Conservation (phyloP, 2,797 vertebrate species). For the Catamblyrhynchus diadema region DNA sequence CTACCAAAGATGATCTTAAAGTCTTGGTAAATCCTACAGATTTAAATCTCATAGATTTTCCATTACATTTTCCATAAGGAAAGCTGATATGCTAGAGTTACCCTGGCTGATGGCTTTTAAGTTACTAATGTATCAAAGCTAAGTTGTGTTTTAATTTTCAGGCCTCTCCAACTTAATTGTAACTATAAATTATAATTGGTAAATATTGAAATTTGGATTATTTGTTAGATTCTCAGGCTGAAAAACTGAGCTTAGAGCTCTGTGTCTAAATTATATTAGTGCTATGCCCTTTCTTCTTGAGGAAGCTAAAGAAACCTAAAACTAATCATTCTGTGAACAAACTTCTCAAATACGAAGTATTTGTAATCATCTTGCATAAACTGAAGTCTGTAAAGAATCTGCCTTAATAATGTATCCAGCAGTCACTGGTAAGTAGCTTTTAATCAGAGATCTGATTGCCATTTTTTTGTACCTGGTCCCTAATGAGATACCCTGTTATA, state of each 20-base stretch:
- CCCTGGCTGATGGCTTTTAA: background rate
- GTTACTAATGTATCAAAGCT: background rate
- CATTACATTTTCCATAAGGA: background rate
- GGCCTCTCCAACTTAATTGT: background rate
- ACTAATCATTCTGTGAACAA: background rate
- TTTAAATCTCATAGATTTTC: background rate
- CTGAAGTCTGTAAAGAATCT: background rate
- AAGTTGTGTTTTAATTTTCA: background rate
- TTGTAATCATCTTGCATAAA: background rate
- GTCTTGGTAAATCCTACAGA: background rate
- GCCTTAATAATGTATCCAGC: background rate
- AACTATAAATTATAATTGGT: background rate
- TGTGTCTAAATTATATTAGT: background rate
- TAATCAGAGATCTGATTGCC: background rate
- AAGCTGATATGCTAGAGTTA: background rate
- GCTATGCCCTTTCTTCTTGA: background rate
- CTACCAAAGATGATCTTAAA: background rate
- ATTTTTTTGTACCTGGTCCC: background rate
- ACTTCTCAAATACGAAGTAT: background rate
- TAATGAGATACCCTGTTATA: background rate
- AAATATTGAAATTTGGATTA: background rate
- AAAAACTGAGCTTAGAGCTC: background rate
- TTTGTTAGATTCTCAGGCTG: background rate
- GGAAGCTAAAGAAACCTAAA: background rate
- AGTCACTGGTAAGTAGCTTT: background rate